Percentiles rank a stretch among this genome's conserved stretches.
phyloP scores from a whole-genome alignment of 2,113 vertebrate species.

The Myotis brandtii region DNA sequence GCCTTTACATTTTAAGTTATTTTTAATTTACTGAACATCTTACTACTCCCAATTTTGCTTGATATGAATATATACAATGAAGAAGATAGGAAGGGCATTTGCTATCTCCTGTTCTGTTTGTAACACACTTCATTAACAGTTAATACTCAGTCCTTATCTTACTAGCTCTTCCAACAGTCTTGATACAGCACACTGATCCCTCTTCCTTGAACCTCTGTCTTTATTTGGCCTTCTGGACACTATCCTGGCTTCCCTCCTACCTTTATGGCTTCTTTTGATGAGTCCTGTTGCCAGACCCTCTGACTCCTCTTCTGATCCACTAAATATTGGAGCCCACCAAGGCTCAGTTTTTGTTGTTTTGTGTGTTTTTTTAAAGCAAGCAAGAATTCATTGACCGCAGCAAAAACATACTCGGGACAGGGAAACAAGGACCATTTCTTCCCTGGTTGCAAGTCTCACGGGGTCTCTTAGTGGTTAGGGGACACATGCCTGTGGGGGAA shows the following conservation, averaged over 20 bases:
- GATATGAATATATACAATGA: neutral
- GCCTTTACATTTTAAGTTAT: constrained; percentile 24
- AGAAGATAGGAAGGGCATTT: neutral
- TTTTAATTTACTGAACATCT: constrained; percentile 38
- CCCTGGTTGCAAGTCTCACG: too few species aligned
- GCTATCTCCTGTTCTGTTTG: neutral
- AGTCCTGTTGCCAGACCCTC: neutral
- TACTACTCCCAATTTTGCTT: constrained; percentile 1
- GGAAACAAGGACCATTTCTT: too few species aligned
- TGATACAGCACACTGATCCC: neutral
- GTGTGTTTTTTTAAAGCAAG: too few species aligned
- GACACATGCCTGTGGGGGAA: too few species aligned
- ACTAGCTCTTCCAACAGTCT: neutral
- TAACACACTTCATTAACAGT: neutral
- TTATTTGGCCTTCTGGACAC: neutral
- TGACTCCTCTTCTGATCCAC: neutral
- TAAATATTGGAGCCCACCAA: neutral
- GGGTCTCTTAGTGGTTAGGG: too few species aligned
- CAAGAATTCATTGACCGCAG: too few species aligned
- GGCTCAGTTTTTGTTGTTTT: neutral
- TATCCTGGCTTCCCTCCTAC: neutral
- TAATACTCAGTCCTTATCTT: neutral
- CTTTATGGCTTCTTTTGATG: neutral
- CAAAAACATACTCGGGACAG: too few species aligned
- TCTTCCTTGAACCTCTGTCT: neutral